Conservation (phyloP, 2,888 invertebrate genomes). For the Zygaena filipendulae region DNA sequence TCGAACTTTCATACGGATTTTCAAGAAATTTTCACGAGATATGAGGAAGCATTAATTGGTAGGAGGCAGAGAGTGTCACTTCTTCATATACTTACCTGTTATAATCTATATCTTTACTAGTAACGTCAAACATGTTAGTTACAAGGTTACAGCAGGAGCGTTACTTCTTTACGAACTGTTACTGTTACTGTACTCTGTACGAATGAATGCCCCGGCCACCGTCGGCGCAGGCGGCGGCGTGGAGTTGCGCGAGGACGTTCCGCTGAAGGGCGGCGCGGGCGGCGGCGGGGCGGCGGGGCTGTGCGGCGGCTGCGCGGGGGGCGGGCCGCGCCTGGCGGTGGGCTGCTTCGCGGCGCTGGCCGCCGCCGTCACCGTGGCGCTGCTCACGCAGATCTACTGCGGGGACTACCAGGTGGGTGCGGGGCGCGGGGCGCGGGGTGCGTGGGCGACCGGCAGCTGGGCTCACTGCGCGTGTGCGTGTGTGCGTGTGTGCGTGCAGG, state of each 20-base stretch:
- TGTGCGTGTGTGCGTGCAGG: slow-evolving; percentile 36
- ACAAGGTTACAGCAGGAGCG: no score
- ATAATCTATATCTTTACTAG: no score
- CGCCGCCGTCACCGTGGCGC: slow-evolving; percentile 74
- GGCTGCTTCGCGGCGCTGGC: slow-evolving; percentile 74
- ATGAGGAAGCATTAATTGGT: no score
- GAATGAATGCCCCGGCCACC: no score
- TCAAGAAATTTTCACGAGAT: no score
- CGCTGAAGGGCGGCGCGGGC: slow-evolving; percentile 47
- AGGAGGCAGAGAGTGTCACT: no score
- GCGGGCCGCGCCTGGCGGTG: slow-evolving; percentile 74
- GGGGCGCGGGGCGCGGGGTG: not conserved
- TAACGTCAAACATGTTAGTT: no score
- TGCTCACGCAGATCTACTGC: slow-evolving; percentile 78
- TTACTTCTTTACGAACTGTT: no score
- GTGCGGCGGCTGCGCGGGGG: slow-evolving; percentile 32
- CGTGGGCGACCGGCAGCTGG: not conserved
- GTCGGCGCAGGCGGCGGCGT: slow-evolving; percentile 38
- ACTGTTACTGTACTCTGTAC: no score
- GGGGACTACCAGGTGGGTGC: slow-evolving; percentile 75
- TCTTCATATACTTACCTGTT: no score
- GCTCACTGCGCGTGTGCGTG: not conserved
- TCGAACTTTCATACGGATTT: no score
- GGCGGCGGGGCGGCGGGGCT: slow-evolving; percentile 15
- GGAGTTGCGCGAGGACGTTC: slow-evolving; percentile 69